Evolutionary conservation across 2,113 vertebrate genomes (phyloP).

Genomic region (Chunga burmeisteri): DNA sequence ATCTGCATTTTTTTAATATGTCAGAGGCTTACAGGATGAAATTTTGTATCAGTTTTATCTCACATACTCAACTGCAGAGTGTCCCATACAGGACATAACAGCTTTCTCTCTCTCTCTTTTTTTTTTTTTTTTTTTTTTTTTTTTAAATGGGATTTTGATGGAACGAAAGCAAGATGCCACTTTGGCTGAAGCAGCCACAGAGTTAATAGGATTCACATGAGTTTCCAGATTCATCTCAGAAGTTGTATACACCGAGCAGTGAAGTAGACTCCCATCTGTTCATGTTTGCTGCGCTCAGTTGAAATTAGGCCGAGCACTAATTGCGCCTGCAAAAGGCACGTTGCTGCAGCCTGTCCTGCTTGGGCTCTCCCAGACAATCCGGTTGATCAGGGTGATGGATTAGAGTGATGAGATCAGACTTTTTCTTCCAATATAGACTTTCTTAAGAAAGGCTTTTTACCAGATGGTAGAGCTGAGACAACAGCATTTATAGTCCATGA

Average conservation of each 20-base stretch:
- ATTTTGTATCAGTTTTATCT: background rate
- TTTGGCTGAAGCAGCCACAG: background rate
- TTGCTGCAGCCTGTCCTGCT: background rate
- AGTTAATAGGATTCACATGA: background rate
- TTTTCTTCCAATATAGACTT: background rate
- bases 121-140: background rate
- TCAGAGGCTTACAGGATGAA: background rate
- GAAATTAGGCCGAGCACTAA: background rate
- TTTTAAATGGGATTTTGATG: background rate
- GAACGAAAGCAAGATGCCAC: background rate
- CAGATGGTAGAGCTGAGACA: accelerated
- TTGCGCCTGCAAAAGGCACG: background rate
- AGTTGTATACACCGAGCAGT: background rate
- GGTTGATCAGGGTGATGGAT: background rate
- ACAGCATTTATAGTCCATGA: background rate
- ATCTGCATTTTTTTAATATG: background rate
- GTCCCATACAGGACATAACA: background rate
- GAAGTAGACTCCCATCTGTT: background rate
- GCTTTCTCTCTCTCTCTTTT: no score
- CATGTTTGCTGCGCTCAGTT: background rate
- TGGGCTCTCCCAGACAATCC: background rate
- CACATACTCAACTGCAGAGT: background rate
- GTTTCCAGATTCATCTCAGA: background rate
- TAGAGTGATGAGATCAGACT: background rate
- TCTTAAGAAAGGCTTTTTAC: background rate